These are phyloP conservation scores for Cyclura pinguis DNA, from an alignment of 2,797 vertebrate genomes.

Conservation along the genomic window DNA sequence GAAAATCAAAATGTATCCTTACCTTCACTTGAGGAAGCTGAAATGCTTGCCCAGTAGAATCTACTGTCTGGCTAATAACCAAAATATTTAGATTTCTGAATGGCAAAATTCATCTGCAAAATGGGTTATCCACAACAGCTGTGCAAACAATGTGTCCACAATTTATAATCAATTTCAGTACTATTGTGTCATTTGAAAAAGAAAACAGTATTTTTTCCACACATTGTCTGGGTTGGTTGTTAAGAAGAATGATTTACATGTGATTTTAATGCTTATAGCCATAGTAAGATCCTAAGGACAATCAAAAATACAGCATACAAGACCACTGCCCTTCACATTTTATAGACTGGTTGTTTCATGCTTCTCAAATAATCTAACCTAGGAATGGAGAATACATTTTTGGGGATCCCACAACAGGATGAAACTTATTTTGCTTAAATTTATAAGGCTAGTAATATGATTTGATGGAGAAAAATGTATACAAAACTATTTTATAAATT, in stretches of 20 bases:
- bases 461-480: background rate
- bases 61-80: background rate
- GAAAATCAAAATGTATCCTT: background rate
- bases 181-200: background rate
- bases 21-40: background rate
- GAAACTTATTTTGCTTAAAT: background rate
- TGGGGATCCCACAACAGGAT: background rate
- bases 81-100: conserved; percentile 36
- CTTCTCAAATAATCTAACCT: background rate
- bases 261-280: background rate
- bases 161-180: background rate
- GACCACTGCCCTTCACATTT: background rate
- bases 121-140: background rate
- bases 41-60: background rate
- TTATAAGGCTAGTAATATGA: background rate
- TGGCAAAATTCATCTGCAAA: conserved; percentile 41
- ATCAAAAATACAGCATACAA: no score
- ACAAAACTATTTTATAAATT: background rate
- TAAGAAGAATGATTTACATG: background rate
- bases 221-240: conserved; percentile 12
- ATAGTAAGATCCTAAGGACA: background rate
- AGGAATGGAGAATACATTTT: background rate
- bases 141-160: conserved; percentile 27
- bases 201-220: conserved; percentile 17
- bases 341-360: background rate